A percentile compares a stretch with the other conserved stretches of the same genome.
These are phyloP conservation scores for Antechinus stuartii DNA, from an alignment of 2,113 vertebrate genomes.

Conservation along the genomic window DNA sequence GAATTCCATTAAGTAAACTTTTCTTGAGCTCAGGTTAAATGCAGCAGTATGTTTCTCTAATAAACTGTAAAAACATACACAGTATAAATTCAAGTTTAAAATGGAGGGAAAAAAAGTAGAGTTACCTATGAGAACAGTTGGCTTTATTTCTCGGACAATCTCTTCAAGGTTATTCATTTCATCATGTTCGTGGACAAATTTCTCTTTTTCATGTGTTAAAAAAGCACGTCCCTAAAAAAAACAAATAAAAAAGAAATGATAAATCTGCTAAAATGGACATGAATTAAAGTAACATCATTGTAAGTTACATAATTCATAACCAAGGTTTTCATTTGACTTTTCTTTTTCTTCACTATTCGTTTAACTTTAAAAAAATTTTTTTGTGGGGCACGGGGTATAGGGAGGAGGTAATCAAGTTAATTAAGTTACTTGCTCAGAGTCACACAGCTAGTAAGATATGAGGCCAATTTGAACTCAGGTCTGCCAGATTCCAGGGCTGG, in stretches of 20 bases:
- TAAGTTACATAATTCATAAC: neutral
- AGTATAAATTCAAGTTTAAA: neutral
- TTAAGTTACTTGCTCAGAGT: too few species aligned
- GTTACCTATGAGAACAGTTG: constrained; percentile 95
- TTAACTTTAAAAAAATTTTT: neutral
- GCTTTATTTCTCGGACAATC: constrained; percentile 91
- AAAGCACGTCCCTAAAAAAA: constrained; percentile 89
- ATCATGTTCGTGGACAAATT: constrained; percentile 92
- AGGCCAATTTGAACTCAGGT: neutral
- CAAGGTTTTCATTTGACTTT: neutral
- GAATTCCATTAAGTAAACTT: neutral
- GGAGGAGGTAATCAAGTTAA: too few species aligned
- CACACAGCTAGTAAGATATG: too few species aligned
- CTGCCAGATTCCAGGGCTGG: neutral
- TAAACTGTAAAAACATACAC: constrained; percentile 6
- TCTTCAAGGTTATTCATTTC: constrained; percentile 93
- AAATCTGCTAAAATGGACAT: neutral
- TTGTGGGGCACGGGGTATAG: fast-evolving
- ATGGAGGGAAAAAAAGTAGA: neutral
- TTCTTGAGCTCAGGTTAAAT: neutral
- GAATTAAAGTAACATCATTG: constrained; percentile 3
- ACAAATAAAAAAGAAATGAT: constrained; percentile 53
- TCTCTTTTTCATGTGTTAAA: constrained; percentile 92
- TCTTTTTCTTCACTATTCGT: neutral
- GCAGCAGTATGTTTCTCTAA: neutral